Evolutionary conservation across 2,113 vertebrate species (phyloP).

Genomic region (Haplotaxodon microlepis): DNA sequence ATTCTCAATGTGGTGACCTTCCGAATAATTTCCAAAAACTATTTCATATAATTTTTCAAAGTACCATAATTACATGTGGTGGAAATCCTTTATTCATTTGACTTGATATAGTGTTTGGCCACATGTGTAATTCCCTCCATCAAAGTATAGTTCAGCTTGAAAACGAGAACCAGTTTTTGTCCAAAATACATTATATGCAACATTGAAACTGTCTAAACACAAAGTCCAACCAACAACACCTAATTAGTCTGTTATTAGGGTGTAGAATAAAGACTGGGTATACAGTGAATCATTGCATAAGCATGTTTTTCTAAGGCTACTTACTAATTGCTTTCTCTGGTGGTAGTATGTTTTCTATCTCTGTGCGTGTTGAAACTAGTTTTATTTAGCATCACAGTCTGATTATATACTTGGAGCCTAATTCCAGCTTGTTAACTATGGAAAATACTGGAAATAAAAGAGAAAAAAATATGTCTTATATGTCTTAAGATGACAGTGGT

Average conservation of each 20-base stretch:
- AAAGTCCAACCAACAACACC: neutral
- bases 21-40: neutral
- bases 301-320: neutral
- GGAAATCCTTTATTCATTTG: neutral
- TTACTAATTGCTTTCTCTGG: neutral
- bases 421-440: neutral
- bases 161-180: neutral
- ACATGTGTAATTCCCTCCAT: neutral
- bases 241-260: neutral
- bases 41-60: neutral
- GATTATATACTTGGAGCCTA: neutral
- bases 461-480: neutral
- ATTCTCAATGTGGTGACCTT: neutral
- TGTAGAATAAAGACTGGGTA: neutral
- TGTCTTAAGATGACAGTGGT: neutral
- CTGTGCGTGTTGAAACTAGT: neutral
- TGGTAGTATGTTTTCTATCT: neutral
- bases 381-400: neutral
- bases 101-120: neutral
- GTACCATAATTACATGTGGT: neutral
- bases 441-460: neutral
- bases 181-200: neutral
- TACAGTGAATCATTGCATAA: neutral
- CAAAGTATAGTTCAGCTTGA: neutral
- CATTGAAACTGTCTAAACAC: neutral